These are phyloP conservation scores for Sebastes cheni DNA, from an alignment of 2,797 vertebrate species.

Conservation along the genomic window DNA sequence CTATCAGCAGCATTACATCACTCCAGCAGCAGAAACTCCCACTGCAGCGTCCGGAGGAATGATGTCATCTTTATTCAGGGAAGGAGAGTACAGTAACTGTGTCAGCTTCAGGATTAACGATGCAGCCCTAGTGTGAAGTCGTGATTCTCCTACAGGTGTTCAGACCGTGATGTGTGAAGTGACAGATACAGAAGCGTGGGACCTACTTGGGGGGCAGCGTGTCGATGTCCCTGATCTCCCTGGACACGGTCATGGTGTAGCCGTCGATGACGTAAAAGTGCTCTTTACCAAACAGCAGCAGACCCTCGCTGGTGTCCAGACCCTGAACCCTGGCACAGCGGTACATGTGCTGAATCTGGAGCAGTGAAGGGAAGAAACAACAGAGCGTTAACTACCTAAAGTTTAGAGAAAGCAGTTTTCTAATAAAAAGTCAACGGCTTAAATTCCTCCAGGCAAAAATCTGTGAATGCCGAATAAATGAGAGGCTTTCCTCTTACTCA, in stretches of 20 bases:
- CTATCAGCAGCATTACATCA: constrained; percentile 62
- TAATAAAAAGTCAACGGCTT: not conserved
- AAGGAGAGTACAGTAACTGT: not conserved
- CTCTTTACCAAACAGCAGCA: constrained; percentile 98
- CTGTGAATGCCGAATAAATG: not conserved
- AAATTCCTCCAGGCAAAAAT: not conserved
- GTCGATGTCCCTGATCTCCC: constrained; percentile 98
- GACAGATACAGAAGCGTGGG: not conserved
- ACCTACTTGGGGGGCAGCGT: constrained; percentile 94
- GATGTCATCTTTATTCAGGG: constrained; percentile 46
- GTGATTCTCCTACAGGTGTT: not conserved
- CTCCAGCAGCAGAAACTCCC: constrained; percentile 27
- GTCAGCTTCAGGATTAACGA: not conserved
- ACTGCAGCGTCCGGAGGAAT: constrained; percentile 45
- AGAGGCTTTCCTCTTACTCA: not conserved
- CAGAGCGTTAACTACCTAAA: not conserved
- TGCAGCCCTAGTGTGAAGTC: not conserved
- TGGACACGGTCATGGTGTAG: constrained; percentile 96
- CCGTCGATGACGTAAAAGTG: constrained; percentile 99
- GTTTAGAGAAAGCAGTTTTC: not conserved
- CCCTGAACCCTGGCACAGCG: constrained; percentile 96
- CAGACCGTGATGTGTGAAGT: not conserved
- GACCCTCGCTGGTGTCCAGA: constrained; percentile 96
- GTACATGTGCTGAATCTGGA: constrained; percentile 99
- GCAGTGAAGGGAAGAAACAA: not conserved